These are phyloP conservation scores for Schizaphis graminum DNA, from an alignment of 2,888 invertebrate genomes.

Conservation along the genomic window DNA sequence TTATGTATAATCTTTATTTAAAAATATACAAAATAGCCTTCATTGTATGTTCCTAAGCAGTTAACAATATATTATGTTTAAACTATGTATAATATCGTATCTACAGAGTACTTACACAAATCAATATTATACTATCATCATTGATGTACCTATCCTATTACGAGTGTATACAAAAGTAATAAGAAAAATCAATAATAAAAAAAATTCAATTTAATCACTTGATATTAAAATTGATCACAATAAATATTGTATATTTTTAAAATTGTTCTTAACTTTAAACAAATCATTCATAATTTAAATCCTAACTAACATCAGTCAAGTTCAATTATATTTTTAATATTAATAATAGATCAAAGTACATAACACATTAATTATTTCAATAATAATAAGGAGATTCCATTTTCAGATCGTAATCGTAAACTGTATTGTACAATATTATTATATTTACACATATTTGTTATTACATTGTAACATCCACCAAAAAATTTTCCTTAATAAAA, in stretches of 20 bases:
- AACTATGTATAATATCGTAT: neutral
- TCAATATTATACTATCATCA: neutral
- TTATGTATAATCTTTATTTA: neutral
- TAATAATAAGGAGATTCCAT: neutral
- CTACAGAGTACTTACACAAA: neutral
- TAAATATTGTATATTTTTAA: neutral
- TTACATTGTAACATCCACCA: neutral
- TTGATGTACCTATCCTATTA: neutral
- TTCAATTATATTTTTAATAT: neutral
- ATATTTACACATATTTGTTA: neutral
- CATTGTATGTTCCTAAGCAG: neutral
- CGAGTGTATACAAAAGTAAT: neutral
- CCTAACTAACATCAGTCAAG: neutral
- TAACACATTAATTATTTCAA: neutral
- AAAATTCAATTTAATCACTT: neutral
- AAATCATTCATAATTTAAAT: neutral
- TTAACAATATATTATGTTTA: neutral
- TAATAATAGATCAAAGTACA: neutral
- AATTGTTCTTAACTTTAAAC: neutral
- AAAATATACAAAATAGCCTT: slow-evolving; percentile 24
- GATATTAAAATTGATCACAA: neutral
- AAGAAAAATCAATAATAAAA: neutral
- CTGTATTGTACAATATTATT: neutral
- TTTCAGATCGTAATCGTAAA: neutral
- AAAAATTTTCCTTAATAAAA: neutral